Evolutionary conservation across 2,797 vertebrate species (phyloP), one percentile per base, ranked within the genome.

Genomic region (Sebastes aleutianus): DNA sequence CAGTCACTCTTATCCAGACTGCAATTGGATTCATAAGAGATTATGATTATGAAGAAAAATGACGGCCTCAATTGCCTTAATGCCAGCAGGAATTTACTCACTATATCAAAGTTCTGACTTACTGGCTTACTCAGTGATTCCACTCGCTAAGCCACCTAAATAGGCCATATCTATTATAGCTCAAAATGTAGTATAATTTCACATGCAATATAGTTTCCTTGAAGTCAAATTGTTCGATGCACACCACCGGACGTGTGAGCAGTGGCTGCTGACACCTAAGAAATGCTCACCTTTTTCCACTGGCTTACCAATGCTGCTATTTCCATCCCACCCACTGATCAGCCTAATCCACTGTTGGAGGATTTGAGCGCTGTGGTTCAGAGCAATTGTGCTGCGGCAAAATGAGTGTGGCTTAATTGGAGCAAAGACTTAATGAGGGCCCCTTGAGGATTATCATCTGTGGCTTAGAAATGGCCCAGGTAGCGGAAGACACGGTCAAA

Each of bases 381-480:
- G 86, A 88, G 87, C 68, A 79, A 92, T 87, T 91, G 93, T 93
- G 90, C 73, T 77, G 76, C 56, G 9, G 90, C 72, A 89, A 93
- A 94, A 94, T 91, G 91, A 91, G 87, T 66, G 79, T 79, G 65
- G 91, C 88, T 93, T 94, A 95, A 92, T 95, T 92, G 93, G 88
- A 95, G 86, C 76, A 86, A 85, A 88, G 93, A 91, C 87, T 93
- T 96, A 96, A 95, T 95, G 94, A 95, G 89, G 87, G 31, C 88
- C 92, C 92, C 88, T 79, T 24, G 91, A 95, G 93, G 94, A 95
- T 88, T 79, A 83, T 88, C 90, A 94, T 94, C 87, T 88, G 82
- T 85, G 93, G 87, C 82, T 89, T 88, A 93, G 89, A 93, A 94
- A 90, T 84, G 90, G 89, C 87, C 85, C 93, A 95, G 93, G 94